Evolutionary conservation across 2,113 vertebrate species (phyloP), one percentile per base, ranked within the genome.

Genomic region (Brachyistius frenatus): DNA sequence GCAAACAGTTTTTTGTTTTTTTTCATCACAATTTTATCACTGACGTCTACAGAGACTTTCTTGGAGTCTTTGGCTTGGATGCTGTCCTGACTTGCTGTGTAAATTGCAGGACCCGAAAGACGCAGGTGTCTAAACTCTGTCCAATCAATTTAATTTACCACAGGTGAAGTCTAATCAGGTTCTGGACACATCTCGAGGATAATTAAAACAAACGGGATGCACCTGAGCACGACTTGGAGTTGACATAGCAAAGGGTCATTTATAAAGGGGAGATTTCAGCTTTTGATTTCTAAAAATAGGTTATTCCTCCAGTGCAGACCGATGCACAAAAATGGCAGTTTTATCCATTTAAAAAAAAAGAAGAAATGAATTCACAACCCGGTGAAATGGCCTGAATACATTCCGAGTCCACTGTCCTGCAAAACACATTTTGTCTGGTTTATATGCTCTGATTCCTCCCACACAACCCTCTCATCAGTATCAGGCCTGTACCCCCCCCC

Each of bases 391-490:
- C 55, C 49, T 50, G 15, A 71, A 41, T 56, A 35, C 11, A 31
- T 56, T 50, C 31, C 16, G 9, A 35, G 52, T 62, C 49, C 30
- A 15, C 14, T 23, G 15, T 35, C 23, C 15, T 46, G 46, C 64
- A 39, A 16, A 70, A 5, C 9, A 54, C 37, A n/a, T 61, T 74
- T 76, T 23, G 9, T 64, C 23, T 61, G 7, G 7, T 64, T 76
- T 30, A 4, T 35, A 37, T 37, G 36, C 78, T 67, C 16, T 80
- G 66, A 76, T 49, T 73, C 55, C 62, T 73, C 44, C 32, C 72
- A 72, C 73, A 50, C 32, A n/a, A 8, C 2, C 79, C 54, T 55
- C 52, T 62, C 31, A 47, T 46, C 69, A 35, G 49, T 57, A 37
- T 81, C 56, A 64, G 47, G 69, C 63, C 39, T 56, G 23, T 23